Base-by-base conservation (phyloP, 1,140 invertebrate species). In the Atta cephalotes region DNA sequence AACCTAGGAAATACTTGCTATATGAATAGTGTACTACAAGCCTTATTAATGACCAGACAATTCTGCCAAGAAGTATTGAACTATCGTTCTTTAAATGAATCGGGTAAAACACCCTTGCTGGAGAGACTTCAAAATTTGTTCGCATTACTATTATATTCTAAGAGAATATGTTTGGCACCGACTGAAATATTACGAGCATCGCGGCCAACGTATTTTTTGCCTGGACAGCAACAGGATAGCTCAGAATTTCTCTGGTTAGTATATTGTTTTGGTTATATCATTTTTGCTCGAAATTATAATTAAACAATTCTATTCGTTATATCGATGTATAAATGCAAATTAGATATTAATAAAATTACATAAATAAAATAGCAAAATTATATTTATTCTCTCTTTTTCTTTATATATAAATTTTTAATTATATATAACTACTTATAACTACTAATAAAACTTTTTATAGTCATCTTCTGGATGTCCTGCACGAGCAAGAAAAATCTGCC, bases 1-100 rank as follows among this genome's bases (percentile, higher is more conserved):
- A 99, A 98, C 95, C 95, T 98, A 21, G 98, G 98, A 16, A 98
- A 98, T 89, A 98, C 98, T 0, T 98, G 98, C 93, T 98, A 98
- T 87, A 97, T 98, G 97, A 98, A 98, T 91, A 98, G 97, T 92
- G 96, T 98, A 12, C 94, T 98, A 45, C 98, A 98, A 93, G 97
- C 98, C 0, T 95, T 98, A 25, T 97, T 97, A 76, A 97, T 98
- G 96, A 98, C 98, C 56, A 97, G 97, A 93, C 96, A 96, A 96
- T 98, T 96, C 96, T 97, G 97, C 89, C 85, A 94, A 35, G 91
- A 95, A 90, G 89, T 95, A 63, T 89, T 95, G 65, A 91, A 91
- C 89, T 94, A 94, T 68, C 93, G 91, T 81, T 60, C 81, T 14
- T 68, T 60, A 4, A 90, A 87, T 78, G 90, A 92, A 51, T 72